Evolutionary conservation across 2,113 vertebrate species (phyloP), one percentile per base, ranked within the genome.

Genomic region (Excalfactoria chinensis): DNA sequence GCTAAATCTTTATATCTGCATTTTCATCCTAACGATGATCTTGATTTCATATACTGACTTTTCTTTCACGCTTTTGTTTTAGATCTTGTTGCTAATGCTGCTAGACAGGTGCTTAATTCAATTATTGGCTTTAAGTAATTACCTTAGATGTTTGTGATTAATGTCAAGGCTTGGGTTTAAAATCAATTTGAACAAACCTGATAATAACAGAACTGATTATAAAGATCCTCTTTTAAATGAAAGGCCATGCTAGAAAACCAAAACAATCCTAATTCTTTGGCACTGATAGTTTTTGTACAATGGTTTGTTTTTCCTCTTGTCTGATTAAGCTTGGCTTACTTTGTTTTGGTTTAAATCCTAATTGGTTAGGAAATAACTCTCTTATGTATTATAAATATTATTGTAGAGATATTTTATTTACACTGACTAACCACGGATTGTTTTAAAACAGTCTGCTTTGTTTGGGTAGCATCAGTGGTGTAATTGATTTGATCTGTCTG

Each of bases 61-160:
- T 94, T 89, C 46, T 79, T 94, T 90, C 89, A 84, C 3, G 3
- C 58, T 92, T 94, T 72, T 90, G 63, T 93, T 94, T 94, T 40
- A 87, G 58, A 81, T 93, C 66, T 84, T 83, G 51, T 79, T 67
- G 63, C 87, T 94, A 95, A 92, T 58, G 44, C 76, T 95, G 25
- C 84, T 70, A 40, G 89, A 74, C 73, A 89, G 84, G 64, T 91
- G 70, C 70, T 92, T 90, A 60, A 87, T 93, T 89, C 58, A 95
- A n/a, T 96, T 96, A 95, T 30, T 95, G 74, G 56, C 72, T 97
- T 95, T 80, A 81, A 96, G 86, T 74, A 93, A 67, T 93, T 96
- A 86, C 41, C 17, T 58, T 70, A 56, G 67, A 51, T 86, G 59
- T 88, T 91, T 78, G 62, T 93, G 80, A 93, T 95, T 92, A 77